phyloP scores from a whole-genome alignment of 2,888 invertebrate species.

The Octonoba sinensis region DNA sequence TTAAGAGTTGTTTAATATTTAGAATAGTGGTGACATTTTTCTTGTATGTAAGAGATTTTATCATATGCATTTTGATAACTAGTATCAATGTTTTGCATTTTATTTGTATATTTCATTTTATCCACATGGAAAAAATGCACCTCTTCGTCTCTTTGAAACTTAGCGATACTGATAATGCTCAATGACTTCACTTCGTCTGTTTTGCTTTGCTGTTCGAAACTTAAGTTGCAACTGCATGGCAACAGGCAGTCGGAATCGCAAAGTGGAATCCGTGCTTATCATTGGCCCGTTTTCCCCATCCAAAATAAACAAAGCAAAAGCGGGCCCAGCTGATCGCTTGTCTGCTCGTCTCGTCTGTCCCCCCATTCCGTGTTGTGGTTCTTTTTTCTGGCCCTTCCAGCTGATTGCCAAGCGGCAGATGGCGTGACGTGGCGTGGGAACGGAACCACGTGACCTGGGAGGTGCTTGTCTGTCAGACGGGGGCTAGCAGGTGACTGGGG shows the following conservation, averaged over 20 bases:
- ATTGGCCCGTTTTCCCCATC: slow-evolving; percentile 1
- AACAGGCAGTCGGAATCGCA: slow-evolving; percentile 1
- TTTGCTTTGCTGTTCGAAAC: neutral
- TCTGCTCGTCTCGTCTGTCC: neutral
- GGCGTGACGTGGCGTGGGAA: slow-evolving; percentile 43
- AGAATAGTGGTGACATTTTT: too few relatives aligned
- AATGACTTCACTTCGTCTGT: too few relatives aligned
- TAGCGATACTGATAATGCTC: too few relatives aligned
- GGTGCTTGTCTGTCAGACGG: slow-evolving; percentile 6
- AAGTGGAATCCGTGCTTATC: neutral
- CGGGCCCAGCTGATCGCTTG: slow-evolving; percentile 26
- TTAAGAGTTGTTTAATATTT: too few relatives aligned
- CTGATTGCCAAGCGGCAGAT: slow-evolving; percentile 44
- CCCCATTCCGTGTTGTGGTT: slow-evolving; percentile 25
- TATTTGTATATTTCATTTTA: too few relatives aligned
- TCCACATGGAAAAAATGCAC: too few relatives aligned
- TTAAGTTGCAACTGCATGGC: slow-evolving; percentile 1
- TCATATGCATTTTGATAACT: too few relatives aligned
- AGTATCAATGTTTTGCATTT: too few relatives aligned
- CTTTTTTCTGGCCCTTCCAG: slow-evolving; percentile 26
- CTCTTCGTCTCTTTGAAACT: too few relatives aligned
- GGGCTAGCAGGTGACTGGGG: slow-evolving; percentile 37
- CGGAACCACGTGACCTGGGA: slow-evolving; percentile 32
- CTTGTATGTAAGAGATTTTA: too few relatives aligned
- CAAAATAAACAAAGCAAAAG: neutral